A percentile compares a stretch with the other conserved stretches of the same genome.
Evolutionary conservation across 2,113 vertebrate genomes (phyloP).

Genomic region (Trinectes maculatus): DNA sequence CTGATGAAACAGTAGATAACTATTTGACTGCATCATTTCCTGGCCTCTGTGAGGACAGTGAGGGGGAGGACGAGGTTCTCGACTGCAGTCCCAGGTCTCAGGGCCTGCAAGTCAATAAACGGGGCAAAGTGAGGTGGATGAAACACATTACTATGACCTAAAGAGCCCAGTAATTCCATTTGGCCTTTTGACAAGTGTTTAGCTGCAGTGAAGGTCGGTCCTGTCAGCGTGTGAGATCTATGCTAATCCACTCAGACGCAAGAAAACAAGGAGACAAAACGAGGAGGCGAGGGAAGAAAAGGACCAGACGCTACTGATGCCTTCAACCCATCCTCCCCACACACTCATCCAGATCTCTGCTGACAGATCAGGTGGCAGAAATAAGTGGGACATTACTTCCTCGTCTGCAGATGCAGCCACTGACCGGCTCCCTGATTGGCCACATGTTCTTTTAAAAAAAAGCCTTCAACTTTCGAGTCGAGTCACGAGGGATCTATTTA

Average conservation of each 20-base stretch:
- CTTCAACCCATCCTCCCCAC: slow-evolving; percentile 37
- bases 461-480: too few relatives aligned
- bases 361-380: neutral
- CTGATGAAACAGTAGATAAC: too few relatives aligned
- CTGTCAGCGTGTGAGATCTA: slow-evolving; percentile 82
- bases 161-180: slow-evolving; percentile 86
- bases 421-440: too few relatives aligned
- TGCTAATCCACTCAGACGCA: slow-evolving; percentile 85
- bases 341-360: slow-evolving; percentile 51
- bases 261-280: slow-evolving; percentile 49
- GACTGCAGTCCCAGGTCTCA: too few relatives aligned
- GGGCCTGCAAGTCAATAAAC: slow-evolving; percentile 67
- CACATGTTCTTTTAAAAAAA: too few relatives aligned
- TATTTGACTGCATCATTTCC: too few relatives aligned
- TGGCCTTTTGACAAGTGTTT: slow-evolving; percentile 88
- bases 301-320: slow-evolving; percentile 46
- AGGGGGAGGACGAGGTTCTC: too few relatives aligned
- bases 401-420: too few relatives aligned
- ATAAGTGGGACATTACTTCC: neutral
- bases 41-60: too few relatives aligned
- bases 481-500: too few relatives aligned
- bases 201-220: slow-evolving; percentile 86
- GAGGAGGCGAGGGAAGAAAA: slow-evolving; percentile 8
- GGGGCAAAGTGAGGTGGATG: slow-evolving; percentile 74
- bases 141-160: slow-evolving; percentile 79